phyloP scores from a whole-genome alignment of 2,797 vertebrate species.

The Hydrocynus forskahlii region DNA sequence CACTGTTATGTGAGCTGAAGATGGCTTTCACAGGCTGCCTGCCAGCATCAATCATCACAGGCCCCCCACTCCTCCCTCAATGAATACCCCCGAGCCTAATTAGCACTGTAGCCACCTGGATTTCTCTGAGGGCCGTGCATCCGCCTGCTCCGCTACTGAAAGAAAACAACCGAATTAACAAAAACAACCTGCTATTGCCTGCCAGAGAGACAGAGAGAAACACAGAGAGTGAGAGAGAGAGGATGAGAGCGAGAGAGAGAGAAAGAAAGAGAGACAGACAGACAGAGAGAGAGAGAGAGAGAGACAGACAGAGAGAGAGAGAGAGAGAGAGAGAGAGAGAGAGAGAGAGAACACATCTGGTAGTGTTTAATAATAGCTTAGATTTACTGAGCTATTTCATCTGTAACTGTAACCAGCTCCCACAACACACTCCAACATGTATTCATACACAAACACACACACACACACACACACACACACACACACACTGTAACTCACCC shows the following conservation, averaged over 20 bases:
- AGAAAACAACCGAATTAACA: conserved; percentile 60
- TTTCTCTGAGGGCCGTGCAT: conserved; percentile 49
- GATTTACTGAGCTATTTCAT: conserved; percentile 38
- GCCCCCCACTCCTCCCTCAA: conserved; percentile 43
- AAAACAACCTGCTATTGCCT: conserved; percentile 59
- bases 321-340: no score
- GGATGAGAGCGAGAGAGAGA: no score
- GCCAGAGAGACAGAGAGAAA: no score
- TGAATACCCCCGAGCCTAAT: conserved; percentile 57
- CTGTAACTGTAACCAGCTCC: conserved; percentile 28
- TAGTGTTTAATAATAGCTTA: conserved; percentile 50
- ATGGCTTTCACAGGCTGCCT: conserved; percentile 49
- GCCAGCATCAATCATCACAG: conserved; percentile 45
- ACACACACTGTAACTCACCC: no score
- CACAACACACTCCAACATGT: conserved; percentile 11
- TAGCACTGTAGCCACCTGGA: conserved; percentile 59
- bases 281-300: no score
- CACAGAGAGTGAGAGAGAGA: no score
- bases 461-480: no score
- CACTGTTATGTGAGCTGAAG: conserved; percentile 18
- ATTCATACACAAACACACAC: no score
- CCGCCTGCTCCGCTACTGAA: conserved; percentile 33
- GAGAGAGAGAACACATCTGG: conserved; percentile 47
- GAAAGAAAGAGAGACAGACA: no score
- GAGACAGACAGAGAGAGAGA: no score